phyloP scores from a whole-genome alignment of 2,888 invertebrate species.

The Drosophila histrio region DNA sequence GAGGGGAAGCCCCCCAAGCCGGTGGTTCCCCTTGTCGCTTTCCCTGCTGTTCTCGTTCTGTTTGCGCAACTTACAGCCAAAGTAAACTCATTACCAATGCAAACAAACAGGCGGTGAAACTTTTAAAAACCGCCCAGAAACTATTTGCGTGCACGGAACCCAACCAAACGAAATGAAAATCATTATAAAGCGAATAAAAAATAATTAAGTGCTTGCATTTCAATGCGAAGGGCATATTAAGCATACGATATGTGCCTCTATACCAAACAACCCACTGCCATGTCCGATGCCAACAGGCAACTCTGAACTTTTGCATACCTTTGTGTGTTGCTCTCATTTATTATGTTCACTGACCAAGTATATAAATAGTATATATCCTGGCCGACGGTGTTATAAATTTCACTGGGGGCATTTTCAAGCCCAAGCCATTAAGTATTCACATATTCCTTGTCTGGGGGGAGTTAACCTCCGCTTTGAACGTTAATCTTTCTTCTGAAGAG shows the following conservation, averaged over 20 bases:
- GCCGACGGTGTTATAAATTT: neutral
- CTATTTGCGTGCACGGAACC: slow-evolving; percentile 58
- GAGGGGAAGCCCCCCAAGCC: slow-evolving; percentile 14
- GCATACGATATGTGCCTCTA: slow-evolving; percentile 36
- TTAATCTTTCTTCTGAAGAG: neutral
- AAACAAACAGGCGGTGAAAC: slow-evolving; percentile 77
- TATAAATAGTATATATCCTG: neutral
- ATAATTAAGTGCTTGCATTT: slow-evolving; percentile 68
- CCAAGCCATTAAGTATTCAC: slow-evolving; percentile 6
- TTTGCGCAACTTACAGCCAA: slow-evolving; percentile 79
- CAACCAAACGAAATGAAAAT: slow-evolving; percentile 54
- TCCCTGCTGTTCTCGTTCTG: slow-evolving; percentile 46
- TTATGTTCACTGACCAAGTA: slow-evolving; percentile 15
- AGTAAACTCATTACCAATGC: slow-evolving; percentile 82
- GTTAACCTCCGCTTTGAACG: neutral
- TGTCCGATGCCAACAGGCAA: neutral
- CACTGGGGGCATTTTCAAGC: neutral
- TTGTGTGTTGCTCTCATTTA: slow-evolving; percentile 10
- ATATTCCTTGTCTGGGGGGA: neutral
- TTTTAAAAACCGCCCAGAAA: slow-evolving; percentile 61
- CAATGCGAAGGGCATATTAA: slow-evolving; percentile 40
- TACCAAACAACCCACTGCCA: neutral
- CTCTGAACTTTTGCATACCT: slow-evolving; percentile 21
- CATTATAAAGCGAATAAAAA: slow-evolving; percentile 57
- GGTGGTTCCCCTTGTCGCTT: neutral